Evolutionary conservation across 2,113 vertebrate species (phyloP), one percentile per base, ranked within the genome.

Genomic region (Acrocephalus arundinaceus): DNA sequence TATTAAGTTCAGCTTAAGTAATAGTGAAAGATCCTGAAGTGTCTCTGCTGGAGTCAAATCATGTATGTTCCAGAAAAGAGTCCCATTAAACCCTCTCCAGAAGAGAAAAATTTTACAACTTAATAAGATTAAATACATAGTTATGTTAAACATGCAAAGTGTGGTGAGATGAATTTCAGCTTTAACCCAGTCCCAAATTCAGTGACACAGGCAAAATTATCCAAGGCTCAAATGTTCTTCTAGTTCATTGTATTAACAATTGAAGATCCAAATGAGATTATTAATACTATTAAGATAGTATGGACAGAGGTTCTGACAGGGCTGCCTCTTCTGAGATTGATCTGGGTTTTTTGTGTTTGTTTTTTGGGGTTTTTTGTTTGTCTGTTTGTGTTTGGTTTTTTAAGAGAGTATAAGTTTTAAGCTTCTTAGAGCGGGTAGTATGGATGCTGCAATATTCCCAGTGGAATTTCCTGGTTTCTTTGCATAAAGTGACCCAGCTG

Each of bases 141-240:
- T 6, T 39, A 15, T 59, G 6, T 76, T 85, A 88, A 82, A 84
- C 33, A 76, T 17, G 7, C 6, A 35, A 70, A 55, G 13, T n/a
- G 10, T 31, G 33, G 7, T 62, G 24, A 63, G 33, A 67, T 16
- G 9, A 46, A 65, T 48, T 85, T 82, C 18, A 72, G 31, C 37
- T 13, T 85, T 75, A 59, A 92, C 7, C 6, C 25, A 15, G 68
- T 91, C 23, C 4, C 7, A 41, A 87, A 85, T 67, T 54, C 37
- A 71, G 37, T 41, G 15, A 21, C n/a, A n/a, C 3, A 6, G 24
- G 22, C 0, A 7, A 27, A 54, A 33, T 3, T 57, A n/a, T n/a
- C 21, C 21, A 59, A 33, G 23, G 8, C 18, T 63, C 24, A 76
- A 79, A 37, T 52, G 3, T 57, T 57, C 17, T 24, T 37, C 49